Evolutionary conservation across 2,888 invertebrate genomes (phyloP).

Genomic region (Caenorhabditis imperialis): DNA sequence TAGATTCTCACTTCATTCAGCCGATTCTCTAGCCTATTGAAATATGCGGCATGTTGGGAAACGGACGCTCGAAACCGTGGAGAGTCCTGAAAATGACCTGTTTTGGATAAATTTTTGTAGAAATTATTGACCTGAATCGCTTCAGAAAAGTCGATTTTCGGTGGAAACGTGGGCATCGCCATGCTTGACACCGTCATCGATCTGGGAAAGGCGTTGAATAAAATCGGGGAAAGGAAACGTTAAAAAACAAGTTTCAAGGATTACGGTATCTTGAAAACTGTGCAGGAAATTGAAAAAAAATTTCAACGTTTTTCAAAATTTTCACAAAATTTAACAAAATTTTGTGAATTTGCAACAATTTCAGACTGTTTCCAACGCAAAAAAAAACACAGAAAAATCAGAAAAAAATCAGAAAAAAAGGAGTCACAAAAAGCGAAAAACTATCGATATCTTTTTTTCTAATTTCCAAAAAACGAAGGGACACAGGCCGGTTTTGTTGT

Average conservation of each 20-base stretch:
- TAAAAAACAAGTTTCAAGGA: too few species aligned
- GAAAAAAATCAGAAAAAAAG: not conserved
- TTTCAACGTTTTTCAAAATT: too few species aligned
- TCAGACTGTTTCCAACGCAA: too few species aligned
- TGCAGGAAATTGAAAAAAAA: too few species aligned
- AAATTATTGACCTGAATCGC: constrained; percentile 44
- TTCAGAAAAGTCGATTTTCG: constrained; percentile 50
- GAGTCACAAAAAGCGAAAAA: not conserved
- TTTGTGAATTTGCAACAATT: too few species aligned
- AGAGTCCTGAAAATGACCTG: constrained; percentile 45
- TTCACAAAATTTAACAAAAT: too few species aligned
- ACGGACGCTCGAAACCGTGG: constrained; percentile 59
- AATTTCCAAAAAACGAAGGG: not conserved
- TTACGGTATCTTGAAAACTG: too few species aligned
- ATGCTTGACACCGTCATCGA: constrained; percentile 36
- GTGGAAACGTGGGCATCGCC: constrained; percentile 39
- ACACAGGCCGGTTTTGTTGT: not conserved
- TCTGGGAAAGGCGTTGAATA: not conserved
- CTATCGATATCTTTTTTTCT: not conserved
- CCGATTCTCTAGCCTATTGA: constrained; percentile 61
- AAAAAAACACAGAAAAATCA: not conserved
- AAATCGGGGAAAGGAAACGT: not conserved
- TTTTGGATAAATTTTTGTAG: not conserved
- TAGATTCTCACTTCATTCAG: constrained; percentile 60
- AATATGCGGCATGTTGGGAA: constrained; percentile 59